Conservation (phyloP, 2,113 vertebrate species). For the Oryzias melastigma region DNA sequence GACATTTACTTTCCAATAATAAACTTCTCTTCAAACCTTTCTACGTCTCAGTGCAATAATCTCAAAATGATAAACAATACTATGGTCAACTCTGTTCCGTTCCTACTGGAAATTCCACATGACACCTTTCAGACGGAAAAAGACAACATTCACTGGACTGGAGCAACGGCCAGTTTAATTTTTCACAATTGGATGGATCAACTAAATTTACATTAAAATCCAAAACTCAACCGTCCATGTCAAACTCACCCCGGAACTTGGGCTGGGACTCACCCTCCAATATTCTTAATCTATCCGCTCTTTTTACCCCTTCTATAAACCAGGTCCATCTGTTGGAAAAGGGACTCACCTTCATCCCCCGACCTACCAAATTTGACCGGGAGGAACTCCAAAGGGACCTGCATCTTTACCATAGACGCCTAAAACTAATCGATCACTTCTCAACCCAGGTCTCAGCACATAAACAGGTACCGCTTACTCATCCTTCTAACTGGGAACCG, state of each 20-base stretch:
- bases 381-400: conserved; percentile 2
- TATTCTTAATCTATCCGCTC: not conserved
- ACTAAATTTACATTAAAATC: not conserved
- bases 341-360: not conserved
- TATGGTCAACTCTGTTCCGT: not conserved
- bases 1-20: not conserved
- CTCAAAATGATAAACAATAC: not conserved
- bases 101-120: not conserved
- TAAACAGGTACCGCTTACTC: not conserved
- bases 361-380: not conserved
- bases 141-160: not conserved
- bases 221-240: not conserved
- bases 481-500: not conserved
- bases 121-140: not conserved
- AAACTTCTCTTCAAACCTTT: not conserved
- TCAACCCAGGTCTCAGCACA: too few species aligned
- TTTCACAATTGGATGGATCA: not conserved
- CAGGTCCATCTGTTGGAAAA: not conserved
- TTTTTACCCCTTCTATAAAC: not conserved
- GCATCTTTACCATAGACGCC: too few species aligned
- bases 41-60: not conserved
- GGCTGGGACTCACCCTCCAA: not conserved
- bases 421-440: not conserved
- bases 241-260: not conserved
- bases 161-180: not conserved